Percentiles rank a stretch among this genome's conserved stretches.
These are phyloP conservation scores for Apotomis capreana DNA, from an alignment of 2,888 invertebrate genomes.

Conservation along the genomic window DNA sequence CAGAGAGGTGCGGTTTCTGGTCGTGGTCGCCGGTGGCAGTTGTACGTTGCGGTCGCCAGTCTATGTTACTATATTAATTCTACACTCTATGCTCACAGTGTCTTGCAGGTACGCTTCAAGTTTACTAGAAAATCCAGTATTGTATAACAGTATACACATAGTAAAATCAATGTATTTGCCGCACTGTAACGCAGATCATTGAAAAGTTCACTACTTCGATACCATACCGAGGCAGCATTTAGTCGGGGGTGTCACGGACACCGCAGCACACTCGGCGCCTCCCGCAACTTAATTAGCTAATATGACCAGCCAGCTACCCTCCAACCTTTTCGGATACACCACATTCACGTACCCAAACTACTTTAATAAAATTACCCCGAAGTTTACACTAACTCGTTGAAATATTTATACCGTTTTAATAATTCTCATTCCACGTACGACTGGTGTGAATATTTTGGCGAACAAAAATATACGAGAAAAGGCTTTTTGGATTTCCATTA, in stretches of 20 bases:
- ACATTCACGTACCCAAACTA: constrained; percentile 57
- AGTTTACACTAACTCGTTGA: constrained; percentile 62
- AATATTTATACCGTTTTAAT: constrained; percentile 54
- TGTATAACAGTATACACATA: too few relatives aligned
- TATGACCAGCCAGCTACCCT: constrained; percentile 68
- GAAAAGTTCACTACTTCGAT: neutral
- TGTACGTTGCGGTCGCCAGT: too few relatives aligned
- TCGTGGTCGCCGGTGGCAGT: too few relatives aligned
- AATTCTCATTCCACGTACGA: constrained; percentile 27
- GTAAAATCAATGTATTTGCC: too few relatives aligned
- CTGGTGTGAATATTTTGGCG: constrained; percentile 36
- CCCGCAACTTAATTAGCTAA: constrained; percentile 75
- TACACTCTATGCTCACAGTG: too few relatives aligned
- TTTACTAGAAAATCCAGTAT: too few relatives aligned
- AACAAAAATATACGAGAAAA: constrained; percentile 35
- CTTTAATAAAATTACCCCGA: constrained; percentile 59
- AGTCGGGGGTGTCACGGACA: constrained; percentile 52
- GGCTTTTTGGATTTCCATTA: constrained; percentile 41
- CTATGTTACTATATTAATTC: too few relatives aligned
- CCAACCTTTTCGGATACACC: constrained; percentile 65
- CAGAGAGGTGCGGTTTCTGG: too few relatives aligned
- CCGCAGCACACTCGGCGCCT: constrained; percentile 58
- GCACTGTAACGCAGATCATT: neutral
- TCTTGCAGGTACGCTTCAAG: too few relatives aligned
- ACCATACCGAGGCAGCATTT: constrained; percentile 61